phyloP scores from a whole-genome alignment of 2,113 vertebrate species.

The Gopherus flavomarginatus region DNA sequence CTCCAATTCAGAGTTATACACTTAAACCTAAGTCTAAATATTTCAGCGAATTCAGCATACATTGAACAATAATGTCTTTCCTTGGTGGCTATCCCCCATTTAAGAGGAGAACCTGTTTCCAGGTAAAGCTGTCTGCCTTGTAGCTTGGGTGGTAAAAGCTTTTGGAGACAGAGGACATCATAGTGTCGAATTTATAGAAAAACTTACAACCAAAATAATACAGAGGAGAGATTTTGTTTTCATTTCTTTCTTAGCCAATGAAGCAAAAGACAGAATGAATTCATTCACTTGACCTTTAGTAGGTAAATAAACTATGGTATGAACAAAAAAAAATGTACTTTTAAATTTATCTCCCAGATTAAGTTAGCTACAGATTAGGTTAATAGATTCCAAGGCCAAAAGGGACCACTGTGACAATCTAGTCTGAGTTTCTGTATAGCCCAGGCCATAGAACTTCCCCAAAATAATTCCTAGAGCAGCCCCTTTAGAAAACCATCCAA shows the following conservation, averaged over 20 bases:
- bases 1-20: neutral
- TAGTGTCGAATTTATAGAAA: too few relatives aligned
- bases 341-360: conserved; percentile 21
- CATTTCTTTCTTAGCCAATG: conserved; percentile 11
- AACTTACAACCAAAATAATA: neutral
- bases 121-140: too few relatives aligned
- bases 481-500: too few relatives aligned
- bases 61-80: neutral
- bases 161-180: neutral
- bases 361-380: neutral
- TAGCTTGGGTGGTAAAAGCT: neutral
- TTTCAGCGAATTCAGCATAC: neutral
- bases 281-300: neutral
- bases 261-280: neutral
- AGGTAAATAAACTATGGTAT: conserved; percentile 17
- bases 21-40: neutral
- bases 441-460: too few relatives aligned
- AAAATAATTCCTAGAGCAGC: too few relatives aligned
- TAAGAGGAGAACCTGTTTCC: too few relatives aligned
- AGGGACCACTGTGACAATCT: too few relatives aligned
- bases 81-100: too few relatives aligned
- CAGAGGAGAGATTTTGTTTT: neutral
- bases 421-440: too few relatives aligned
- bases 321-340: neutral
- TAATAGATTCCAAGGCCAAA: too few relatives aligned